These are phyloP conservation scores for Scomber scombrus DNA, from an alignment of 2,113 vertebrate species.

Conservation along the genomic window DNA sequence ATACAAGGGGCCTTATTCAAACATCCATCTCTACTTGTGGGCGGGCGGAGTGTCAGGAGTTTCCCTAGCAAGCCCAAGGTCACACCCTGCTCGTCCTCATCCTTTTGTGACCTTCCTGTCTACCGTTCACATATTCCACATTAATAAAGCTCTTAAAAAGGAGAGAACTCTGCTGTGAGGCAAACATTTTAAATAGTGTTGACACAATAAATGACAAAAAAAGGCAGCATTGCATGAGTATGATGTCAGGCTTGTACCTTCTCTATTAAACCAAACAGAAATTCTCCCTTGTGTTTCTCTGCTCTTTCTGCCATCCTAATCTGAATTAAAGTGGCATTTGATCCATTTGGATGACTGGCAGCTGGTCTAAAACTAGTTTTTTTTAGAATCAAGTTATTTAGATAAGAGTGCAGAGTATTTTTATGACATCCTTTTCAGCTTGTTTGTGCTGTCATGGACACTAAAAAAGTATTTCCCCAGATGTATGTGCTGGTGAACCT, in stretches of 20 bases:
- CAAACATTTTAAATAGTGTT: slow-evolving; percentile 22
- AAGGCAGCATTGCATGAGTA: background rate
- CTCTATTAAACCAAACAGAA: slow-evolving; percentile 11
- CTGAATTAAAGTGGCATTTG: background rate
- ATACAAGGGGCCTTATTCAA: slow-evolving; percentile 69
- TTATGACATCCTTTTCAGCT: slow-evolving; percentile 13
- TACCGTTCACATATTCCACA: slow-evolving; percentile 57
- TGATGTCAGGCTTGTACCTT: slow-evolving; percentile 22
- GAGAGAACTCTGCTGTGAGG: slow-evolving; percentile 19
- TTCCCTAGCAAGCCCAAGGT: slow-evolving; percentile 43
- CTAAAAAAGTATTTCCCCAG: slow-evolving; percentile 22
- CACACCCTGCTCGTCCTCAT: slow-evolving; percentile 58
- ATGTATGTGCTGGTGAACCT: slow-evolving; percentile 47
- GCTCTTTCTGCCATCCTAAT: background rate
- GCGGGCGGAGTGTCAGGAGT: slow-evolving; percentile 47
- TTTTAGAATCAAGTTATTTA: background rate
- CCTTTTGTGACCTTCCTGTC: slow-evolving; percentile 50
- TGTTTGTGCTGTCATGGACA: slow-evolving; percentile 9
- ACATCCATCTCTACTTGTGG: slow-evolving; percentile 42
- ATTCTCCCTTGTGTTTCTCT: background rate
- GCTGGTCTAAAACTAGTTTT: background rate
- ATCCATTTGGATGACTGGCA: background rate
- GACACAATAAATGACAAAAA: slow-evolving; percentile 32
- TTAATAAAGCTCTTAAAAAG: slow-evolving; percentile 39
- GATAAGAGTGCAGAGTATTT: slow-evolving; percentile 1